Percentiles rank a stretch among this genome's conserved stretches.
Evolutionary conservation across 1,140 invertebrate genomes (phyloP).

Genomic region (Rhyzopertha dominica): DNA sequence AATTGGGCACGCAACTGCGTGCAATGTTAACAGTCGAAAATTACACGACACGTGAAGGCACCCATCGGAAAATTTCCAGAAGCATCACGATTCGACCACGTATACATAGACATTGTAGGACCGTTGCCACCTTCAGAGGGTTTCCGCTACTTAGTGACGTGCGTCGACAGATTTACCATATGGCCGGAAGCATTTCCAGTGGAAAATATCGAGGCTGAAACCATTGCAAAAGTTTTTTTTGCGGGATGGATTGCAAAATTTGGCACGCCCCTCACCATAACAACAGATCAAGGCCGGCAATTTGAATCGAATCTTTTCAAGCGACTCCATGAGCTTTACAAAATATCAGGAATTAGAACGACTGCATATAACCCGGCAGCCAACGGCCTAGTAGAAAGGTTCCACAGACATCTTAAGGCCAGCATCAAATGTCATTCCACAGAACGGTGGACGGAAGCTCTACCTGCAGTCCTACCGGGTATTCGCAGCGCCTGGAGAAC

Average conservation of each 20-base stretch:
- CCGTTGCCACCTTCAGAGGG: conserved; percentile 18
- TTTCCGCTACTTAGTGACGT: conserved; percentile 25
- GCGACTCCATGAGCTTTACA: not conserved
- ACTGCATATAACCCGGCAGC: conserved; percentile 35
- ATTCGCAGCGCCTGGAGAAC: conserved; percentile 22
- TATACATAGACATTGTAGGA: conserved; percentile 39
- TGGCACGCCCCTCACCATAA: conserved; percentile 29
- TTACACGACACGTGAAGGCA: conserved; percentile 26
- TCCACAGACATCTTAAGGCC: conserved; percentile 32
- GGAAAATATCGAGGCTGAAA: conserved; percentile 30
- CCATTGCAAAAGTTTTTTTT: conserved; percentile 33
- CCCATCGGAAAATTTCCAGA: conserved; percentile 28
- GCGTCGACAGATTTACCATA: conserved; percentile 30
- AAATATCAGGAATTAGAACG: conserved; percentile 6
- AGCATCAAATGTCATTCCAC: conserved; percentile 24
- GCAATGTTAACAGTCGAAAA: conserved; percentile 35
- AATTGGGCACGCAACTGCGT: conserved; percentile 32
- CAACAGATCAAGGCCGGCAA: conserved; percentile 35
- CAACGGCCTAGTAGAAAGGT: conserved; percentile 38
- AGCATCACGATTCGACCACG: conserved; percentile 29
- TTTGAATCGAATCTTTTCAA: conserved; percentile 24
- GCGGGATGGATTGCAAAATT: conserved; percentile 30
- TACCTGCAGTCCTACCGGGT: conserved; percentile 39
- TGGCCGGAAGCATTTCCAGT: conserved; percentile 44
- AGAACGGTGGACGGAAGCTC: conserved; percentile 31